Base-by-base conservation (phyloP, 2,888 invertebrate species). In the Coleophora deauratella region DNA sequence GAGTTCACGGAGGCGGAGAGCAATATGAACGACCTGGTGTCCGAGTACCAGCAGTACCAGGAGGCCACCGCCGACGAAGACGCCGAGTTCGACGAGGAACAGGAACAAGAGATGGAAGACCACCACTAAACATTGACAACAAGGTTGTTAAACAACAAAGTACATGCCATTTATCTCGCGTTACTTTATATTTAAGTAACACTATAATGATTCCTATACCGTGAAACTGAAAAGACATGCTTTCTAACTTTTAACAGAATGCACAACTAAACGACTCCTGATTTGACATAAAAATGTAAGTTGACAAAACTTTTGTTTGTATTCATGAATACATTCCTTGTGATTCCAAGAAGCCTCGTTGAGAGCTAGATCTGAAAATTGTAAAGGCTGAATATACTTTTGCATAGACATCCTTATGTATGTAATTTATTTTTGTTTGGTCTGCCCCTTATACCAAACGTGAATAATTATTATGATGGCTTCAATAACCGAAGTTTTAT, bases 1-100 rank as follows among this genome's bases (percentile, higher is more conserved):
- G 96, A 97, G 86, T 97, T 97, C 89, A 96, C 96, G 6, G 97
- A 97, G 79, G 97, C 92, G 2, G 91, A 95, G 87, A 95, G 95
- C 71, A 98, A 98, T 90, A 97, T 98, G 96, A 96, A 94, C 77
- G 94, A 95, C 68, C 77, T 95, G 73, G 94, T 95, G 8, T 93
- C 94, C 1, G 96, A 96, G 75, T 96, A 96, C 80, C 96, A 96
- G 75, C 96, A 96, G 72, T 96, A 96, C 87, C 96, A 96, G 81
- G 96, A 92, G 74, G 94, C 94, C 47, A 93, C 92, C 50, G 92
- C 92, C 54, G 93, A 93, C 63, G 93, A 93, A 67, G 93, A 93
- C 65, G 91, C 91, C 0, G 93, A 93, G 79, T 93, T 93, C 76
- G 93, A 93, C 59, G 93, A 93, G 73, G 91, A 91, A 57, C 89